These are phyloP conservation scores for Sinotaia quadrata DNA, from an alignment of 2,888 invertebrate genomes.

Conservation along the genomic window DNA sequence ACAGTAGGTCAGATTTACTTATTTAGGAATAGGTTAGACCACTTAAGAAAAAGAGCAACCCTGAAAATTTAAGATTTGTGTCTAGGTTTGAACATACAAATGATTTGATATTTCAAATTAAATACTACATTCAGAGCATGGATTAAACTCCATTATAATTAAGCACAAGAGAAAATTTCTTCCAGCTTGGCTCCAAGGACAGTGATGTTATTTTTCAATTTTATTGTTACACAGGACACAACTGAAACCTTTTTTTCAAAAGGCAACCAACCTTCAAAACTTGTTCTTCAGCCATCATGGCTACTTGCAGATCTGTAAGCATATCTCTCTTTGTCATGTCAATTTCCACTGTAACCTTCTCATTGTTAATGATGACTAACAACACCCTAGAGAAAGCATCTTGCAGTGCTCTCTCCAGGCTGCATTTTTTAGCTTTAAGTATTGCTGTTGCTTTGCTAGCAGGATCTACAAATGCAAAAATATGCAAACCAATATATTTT, in stretches of 20 bases:
- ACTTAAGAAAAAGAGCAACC: too few species aligned
- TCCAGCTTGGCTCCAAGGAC: too few species aligned
- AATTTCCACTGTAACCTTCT: slow-evolving; percentile 61
- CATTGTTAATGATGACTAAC: slow-evolving; percentile 54
- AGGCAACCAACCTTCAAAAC: slow-evolving; percentile 41
- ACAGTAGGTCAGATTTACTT: too few species aligned
- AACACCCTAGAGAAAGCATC: slow-evolving; percentile 62
- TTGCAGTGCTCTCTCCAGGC: slow-evolving; percentile 57
- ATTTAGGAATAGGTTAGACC: too few species aligned
- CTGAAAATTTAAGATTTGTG: too few species aligned
- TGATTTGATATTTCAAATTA: too few species aligned
- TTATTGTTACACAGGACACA: neutral
- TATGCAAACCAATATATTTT: neutral
- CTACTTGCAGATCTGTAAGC: slow-evolving; percentile 30
- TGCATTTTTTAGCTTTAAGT: slow-evolving; percentile 58
- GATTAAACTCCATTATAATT: too few species aligned
- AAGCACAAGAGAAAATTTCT: too few species aligned
- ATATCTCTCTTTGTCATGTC: slow-evolving; percentile 55
- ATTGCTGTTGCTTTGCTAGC: slow-evolving; percentile 50
- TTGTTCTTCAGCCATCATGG: slow-evolving; percentile 21
- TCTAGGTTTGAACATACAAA: too few species aligned
- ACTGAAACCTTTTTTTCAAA: too few species aligned
- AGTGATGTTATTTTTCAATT: neutral
- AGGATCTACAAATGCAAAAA: slow-evolving; percentile 45
- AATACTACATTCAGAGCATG: too few species aligned